Evolutionary conservation across 1,140 invertebrate species (phyloP), one percentile per base, ranked within the genome.

Genomic region (Danaus plexippus): DNA sequence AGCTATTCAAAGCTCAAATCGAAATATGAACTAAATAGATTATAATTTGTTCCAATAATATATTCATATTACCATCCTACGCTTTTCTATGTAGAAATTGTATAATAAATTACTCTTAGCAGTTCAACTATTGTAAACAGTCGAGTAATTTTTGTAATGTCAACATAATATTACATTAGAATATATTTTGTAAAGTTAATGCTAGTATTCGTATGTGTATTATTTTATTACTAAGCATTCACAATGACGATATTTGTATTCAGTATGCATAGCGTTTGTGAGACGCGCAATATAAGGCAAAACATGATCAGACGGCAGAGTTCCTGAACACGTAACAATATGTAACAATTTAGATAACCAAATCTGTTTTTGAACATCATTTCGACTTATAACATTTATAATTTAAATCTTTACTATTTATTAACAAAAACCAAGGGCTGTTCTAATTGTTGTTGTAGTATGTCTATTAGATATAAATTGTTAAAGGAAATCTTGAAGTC

Each of bases 21-120:
- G 56, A 52, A 52, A 50, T 9, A 52, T 58, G 43, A 52, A 58
- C 12, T 44, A 58, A 47, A 58, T 47, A 43, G 49, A 47, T 58
- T 58, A 47, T 58, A 52, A 52, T 52, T 47, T 22, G 49, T 48
- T 50, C 52, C 50, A 43, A 41, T 58, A 58, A 58, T 58, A 47
- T 52, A 58, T 58, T 58, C 56, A 58, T 52, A 58, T 58, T 52
- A 43, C 44, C 52, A 44, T 47, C 56, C 56, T 58, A 52, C 50
- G 32, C 15, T 13, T 58, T 47, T 52, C 43, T 32, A 52, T 47
- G 47, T 58, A 58, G 50, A 58, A 52, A 52, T 58, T 58, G 50
- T 47, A 47, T 52, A 58, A 47, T 7, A 53, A 52, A 53, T 45
- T 15, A 53, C 8, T 32, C 43, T 53, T n/a, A 32, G 22, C 22